Evolutionary conservation across 2,113 vertebrate genomes (phyloP), one percentile per base, ranked within the genome.

Genomic region (Arizona elegans): DNA sequence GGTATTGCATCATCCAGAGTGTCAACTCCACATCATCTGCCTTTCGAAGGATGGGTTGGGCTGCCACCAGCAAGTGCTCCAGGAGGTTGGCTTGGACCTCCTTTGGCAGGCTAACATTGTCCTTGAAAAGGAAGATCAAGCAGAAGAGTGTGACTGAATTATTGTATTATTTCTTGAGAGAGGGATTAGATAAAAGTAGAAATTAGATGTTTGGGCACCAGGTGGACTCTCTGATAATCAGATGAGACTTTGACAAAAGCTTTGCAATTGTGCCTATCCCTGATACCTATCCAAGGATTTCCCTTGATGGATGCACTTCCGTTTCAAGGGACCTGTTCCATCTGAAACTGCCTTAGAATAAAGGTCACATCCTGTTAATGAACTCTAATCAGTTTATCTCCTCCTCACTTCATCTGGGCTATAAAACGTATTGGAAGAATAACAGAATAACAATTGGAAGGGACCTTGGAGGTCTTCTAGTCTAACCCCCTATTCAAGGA

Each of bases 1-100:
- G 92, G 23, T 92, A 65, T 65, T n/a, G 90, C 21, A 12, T 62
- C 62, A 88, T 85, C 94, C 94, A 94, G 53, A 58, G 43, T 3
- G 33, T 10, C 50, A 92, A 92, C 59, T 94, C 91, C 7, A 12
- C 56, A 33, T 53, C 53, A 8, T 43, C 86, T 33, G 54, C 91
- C 33, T 90, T 11, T 70, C 52, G 56, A 13, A 94, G n/a, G 24
- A 62, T 33, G 8, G 87, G 65, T 29, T 81, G 90, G 33, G 81
- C 91, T 50, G 54, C 75, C 10, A 26, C 26, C 3, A 94, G 91
- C 5, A 94, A 5, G 17, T n/a, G 53, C 11, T 53, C 19, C 21
- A 94, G 62, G 7, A 94, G 87, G 33, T 23, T 54, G 55, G 62
- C 24, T 59, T 24, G 85, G 53, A 93, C 26, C 24, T 75, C 92